Evolutionary conservation across 1,140 invertebrate species (phyloP), one percentile per base, ranked within the genome.

Genomic region (Propsilocerus akamusi): DNA sequence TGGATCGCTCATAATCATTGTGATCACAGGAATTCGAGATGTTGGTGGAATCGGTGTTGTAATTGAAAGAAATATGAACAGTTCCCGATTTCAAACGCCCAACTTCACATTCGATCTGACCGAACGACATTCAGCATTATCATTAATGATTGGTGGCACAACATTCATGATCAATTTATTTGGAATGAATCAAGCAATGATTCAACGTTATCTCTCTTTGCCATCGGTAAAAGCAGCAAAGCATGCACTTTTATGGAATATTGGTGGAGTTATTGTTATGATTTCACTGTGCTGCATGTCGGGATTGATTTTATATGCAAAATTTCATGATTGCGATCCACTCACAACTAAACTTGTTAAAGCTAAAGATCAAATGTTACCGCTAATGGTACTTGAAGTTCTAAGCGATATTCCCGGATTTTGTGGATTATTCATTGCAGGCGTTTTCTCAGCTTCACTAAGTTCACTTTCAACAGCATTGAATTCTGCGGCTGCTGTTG

Each of bases 401-500:
- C 69, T 82, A 1, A 71, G 73, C 2, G 57, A 72, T 1, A 68
- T 80, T 17, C 76, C 76, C 4, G 82, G 81, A 0, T 59, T 87
- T 23, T 79, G 82, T 0, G 84, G 84, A 1, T 66, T 86, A 5
- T 86, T 87, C 57, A 75, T 86, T 51, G 80, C 82, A 11, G 78
- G 81, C 24, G 73, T 87, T 0, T 84, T 85, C 56, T 78, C 76
- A 53, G 76, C 77, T n/a, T 76, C 77, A n/a, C 63, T 81, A 23
- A 80, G 85, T 62, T 85, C 81, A 11, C 82, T 84, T 77, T 83
- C 80, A 0, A 83, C 80, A 1, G 81, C 82, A 0, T 60, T 87
- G 5, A 87, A 86, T 60, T 84, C 84, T 1, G 75, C 87, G 72
- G 77, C 83, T 14, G 83, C 83, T 2, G 83, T 86, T 0, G 83